These are phyloP conservation scores for Oryzias javanicus DNA, from an alignment of 2,113 vertebrate genomes.

Conservation along the genomic window DNA sequence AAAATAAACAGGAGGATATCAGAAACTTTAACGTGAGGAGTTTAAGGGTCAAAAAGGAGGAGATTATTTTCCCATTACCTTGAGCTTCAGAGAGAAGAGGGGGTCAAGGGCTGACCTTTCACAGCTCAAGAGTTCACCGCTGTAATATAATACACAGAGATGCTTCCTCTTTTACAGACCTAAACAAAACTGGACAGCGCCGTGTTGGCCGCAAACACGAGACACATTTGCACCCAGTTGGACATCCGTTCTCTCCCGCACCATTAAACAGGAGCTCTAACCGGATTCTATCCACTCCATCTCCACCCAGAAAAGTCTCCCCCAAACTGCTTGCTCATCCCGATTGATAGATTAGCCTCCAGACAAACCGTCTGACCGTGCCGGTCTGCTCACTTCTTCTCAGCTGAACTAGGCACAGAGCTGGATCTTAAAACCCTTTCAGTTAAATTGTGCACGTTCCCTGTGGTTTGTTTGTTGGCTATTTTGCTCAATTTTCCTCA, in stretches of 20 bases:
- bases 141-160: not conserved
- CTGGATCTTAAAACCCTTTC: conserved; percentile 14
- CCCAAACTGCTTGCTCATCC: conserved; percentile 54
- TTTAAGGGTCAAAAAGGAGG: not conserved
- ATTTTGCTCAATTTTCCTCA: conserved; percentile 2
- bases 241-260: conserved; percentile 1
- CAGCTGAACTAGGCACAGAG: conserved; percentile 5
- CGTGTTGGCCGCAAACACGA: not conserved
- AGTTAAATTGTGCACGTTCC: conserved; percentile 4
- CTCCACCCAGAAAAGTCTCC: conserved; percentile 46
- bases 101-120: not conserved
- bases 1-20: no score
- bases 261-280: conserved; percentile 53
- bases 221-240: conserved; percentile 11
- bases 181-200: conserved; percentile 7
- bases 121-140: not conserved
- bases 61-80: conserved; percentile 21
- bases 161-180: conserved; percentile 1
- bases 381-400: conserved; percentile 1
- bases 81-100: conserved; percentile 18
- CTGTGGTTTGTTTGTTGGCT: conserved; percentile 12
- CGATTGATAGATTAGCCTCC: conserved; percentile 28
- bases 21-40: not conserved
- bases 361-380: conserved; percentile 16
- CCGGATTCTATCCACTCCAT: conserved; percentile 53